Conservation (phyloP, 1,140 invertebrate genomes). For the Xylocopa sonorina region DNA sequence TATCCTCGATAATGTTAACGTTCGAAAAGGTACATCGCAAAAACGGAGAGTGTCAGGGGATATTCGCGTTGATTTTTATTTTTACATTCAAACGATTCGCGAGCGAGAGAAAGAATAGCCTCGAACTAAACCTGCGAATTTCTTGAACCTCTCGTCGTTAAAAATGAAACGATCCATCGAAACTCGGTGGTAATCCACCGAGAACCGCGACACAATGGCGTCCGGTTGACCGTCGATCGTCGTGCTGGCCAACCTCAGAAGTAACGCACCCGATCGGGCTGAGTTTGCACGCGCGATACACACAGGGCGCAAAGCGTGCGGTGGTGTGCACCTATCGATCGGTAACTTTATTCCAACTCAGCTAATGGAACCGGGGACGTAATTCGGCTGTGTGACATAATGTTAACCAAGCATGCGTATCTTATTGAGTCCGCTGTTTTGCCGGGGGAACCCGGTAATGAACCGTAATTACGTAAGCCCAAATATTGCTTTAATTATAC, state of each 20-base stretch:
- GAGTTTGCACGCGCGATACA: conserved; percentile 46
- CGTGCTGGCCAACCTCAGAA: conserved; percentile 20
- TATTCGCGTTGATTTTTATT: not conserved
- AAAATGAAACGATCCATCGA: too few relatives aligned
- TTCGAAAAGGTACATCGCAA: not conserved
- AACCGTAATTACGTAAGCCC: conserved; percentile 73
- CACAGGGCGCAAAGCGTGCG: conserved; percentile 11
- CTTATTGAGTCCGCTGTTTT: conserved; percentile 59
- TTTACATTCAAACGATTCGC: too few relatives aligned
- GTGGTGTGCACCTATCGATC: conserved; percentile 60
- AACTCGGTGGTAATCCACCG: too few relatives aligned
- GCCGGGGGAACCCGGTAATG: conserved; percentile 65
- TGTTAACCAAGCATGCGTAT: conserved; percentile 68
- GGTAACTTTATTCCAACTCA: conserved; percentile 72
- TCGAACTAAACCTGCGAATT: too few relatives aligned
- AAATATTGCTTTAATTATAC: conserved; percentile 77
- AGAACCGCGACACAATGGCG: conserved; percentile 24
- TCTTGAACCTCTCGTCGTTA: too few relatives aligned
- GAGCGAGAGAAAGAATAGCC: too few relatives aligned
- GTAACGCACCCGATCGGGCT: conserved; percentile 39
- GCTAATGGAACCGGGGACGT: conserved; percentile 69
- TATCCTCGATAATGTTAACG: not conserved
- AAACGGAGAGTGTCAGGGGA: not conserved
- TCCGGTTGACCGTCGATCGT: conserved; percentile 52
- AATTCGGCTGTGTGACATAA: conserved; percentile 71